These are phyloP conservation scores for Platyrinchus mystaceus DNA, from an alignment of 2,797 vertebrate species.

Conservation along the genomic window DNA sequence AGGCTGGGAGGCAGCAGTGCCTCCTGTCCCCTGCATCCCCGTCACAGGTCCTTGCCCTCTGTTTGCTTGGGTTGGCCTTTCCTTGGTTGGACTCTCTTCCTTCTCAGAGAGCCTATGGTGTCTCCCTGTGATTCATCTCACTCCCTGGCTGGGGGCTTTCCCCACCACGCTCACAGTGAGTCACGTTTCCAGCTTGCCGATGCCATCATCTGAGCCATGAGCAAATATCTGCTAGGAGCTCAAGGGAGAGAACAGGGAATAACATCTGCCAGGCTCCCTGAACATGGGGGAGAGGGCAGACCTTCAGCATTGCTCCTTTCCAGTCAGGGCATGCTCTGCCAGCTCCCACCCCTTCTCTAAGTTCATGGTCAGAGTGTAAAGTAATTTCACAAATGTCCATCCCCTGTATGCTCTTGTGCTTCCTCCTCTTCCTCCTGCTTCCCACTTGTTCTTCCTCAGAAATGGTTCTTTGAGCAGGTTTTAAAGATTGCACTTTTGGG, in stretches of 20 bases:
- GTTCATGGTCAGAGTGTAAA: background rate
- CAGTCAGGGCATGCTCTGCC: background rate
- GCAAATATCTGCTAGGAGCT: background rate
- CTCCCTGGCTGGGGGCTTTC: background rate
- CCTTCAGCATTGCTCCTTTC: background rate
- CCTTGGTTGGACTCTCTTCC: background rate
- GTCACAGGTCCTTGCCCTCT: background rate
- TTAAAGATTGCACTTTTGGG: background rate
- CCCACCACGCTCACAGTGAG: accelerated
- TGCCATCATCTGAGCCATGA: background rate
- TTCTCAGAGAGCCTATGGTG: accelerated
- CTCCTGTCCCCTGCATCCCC: background rate
- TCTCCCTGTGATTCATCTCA: background rate
- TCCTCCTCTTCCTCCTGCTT: background rate
- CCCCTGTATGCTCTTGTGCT: background rate
- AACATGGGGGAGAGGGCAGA: accelerated
- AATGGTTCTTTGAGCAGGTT: background rate
- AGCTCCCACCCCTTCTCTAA: background rate
- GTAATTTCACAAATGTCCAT: background rate
- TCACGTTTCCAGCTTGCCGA: accelerated
- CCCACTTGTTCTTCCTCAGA: background rate
- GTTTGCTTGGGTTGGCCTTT: background rate
- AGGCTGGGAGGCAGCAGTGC: background rate
- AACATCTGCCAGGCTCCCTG: background rate
- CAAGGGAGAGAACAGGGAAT: background rate